Conservation (phyloP, 2,797 vertebrate species). For the Nannoperca obscura region DNA sequence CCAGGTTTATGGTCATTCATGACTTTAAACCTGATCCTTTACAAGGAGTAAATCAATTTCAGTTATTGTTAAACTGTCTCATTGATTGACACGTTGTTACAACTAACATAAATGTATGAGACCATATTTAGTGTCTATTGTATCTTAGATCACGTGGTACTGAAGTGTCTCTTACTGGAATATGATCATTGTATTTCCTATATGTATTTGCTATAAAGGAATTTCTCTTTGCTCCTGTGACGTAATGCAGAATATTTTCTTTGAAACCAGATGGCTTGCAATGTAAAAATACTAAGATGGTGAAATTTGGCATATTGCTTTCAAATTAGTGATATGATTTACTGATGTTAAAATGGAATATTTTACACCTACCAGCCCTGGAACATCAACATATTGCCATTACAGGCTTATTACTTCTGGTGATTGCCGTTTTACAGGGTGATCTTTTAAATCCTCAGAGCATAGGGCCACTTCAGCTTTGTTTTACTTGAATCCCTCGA, state of each 20-base stretch:
- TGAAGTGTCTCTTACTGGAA: not conserved
- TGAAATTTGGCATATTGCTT: not conserved
- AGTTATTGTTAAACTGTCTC: not conserved
- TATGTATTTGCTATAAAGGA: not conserved
- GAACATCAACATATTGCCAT: not conserved
- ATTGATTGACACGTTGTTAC: not conserved
- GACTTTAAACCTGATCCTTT: not conserved
- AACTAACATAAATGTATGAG: not conserved
- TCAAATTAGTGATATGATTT: not conserved
- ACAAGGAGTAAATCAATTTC: not conserved
- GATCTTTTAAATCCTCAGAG: slow-evolving; percentile 4
- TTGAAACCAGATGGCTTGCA: not conserved
- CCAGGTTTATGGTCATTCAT: not conserved
- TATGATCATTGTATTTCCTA: not conserved
- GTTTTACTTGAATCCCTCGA: slow-evolving; percentile 5
- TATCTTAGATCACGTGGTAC: not conserved
- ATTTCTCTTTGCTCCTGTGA: not conserved
- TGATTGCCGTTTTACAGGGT: not conserved
- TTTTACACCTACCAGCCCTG: not conserved
- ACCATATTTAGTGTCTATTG: too few species aligned
- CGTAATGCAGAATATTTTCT: not conserved
- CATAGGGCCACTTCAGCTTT: not conserved
- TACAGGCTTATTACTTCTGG: not conserved
- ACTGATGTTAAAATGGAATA: not conserved
- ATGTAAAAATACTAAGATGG: not conserved